These are phyloP conservation scores for Gerosis bhagava DNA, from an alignment of 2,888 invertebrate species.

Conservation along the genomic window DNA sequence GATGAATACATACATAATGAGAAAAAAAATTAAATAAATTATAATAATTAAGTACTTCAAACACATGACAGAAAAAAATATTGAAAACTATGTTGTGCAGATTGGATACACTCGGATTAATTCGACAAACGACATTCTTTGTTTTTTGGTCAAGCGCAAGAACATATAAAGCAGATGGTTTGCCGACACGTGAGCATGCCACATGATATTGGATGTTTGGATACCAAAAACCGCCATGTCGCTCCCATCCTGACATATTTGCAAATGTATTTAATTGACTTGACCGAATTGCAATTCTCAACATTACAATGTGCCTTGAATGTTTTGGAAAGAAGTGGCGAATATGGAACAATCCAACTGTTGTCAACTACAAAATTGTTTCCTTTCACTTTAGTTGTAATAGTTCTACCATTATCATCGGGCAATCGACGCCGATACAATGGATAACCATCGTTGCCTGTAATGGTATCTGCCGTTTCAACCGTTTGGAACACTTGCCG, in stretches of 20 bases:
- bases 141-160: too few species aligned
- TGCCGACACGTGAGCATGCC: too few species aligned
- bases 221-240: conserved; percentile 33
- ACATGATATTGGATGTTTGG: conserved; percentile 27
- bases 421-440: conserved; percentile 28
- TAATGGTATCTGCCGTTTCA: conserved; percentile 41
- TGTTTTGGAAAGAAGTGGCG: conserved; percentile 36
- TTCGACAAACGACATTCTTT: too few species aligned
- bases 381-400: conserved; percentile 27
- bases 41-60: too few species aligned
- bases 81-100: too few species aligned
- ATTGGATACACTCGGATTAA: too few species aligned
- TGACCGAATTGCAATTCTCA: conserved; percentile 35
- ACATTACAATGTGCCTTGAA: conserved; percentile 36
- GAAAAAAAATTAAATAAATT: too few species aligned
- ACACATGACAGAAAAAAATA: too few species aligned
- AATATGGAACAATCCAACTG: conserved; percentile 39
- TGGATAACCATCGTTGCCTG: conserved; percentile 32
- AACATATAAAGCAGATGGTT: too few species aligned
- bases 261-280: conserved; percentile 25
- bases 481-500: conserved; percentile 50
- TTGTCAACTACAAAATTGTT: conserved; percentile 30
- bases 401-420: conserved; percentile 31
- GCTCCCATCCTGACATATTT: conserved; percentile 33
- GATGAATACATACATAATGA: too few species aligned